These are phyloP conservation scores for Lacerta agilis DNA, from an alignment of 2,797 vertebrate species.

Conservation along the genomic window DNA sequence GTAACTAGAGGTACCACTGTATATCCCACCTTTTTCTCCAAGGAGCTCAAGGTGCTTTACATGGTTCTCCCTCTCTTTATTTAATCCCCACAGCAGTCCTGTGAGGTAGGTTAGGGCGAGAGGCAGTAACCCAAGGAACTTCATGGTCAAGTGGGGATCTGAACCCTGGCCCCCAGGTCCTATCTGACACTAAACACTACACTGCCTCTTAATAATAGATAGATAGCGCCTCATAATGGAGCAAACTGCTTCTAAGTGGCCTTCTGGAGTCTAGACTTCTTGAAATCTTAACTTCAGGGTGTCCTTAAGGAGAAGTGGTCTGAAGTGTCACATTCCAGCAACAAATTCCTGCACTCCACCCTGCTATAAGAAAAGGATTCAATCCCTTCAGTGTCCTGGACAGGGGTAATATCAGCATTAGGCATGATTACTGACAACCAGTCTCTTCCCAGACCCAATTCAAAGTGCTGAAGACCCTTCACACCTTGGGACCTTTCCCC, in stretches of 20 bases:
- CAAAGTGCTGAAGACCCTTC: not conserved
- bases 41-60: too few relatives aligned
- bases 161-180: too few relatives aligned
- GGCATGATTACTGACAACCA: not conserved
- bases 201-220: not conserved
- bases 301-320: not conserved
- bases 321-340: not conserved
- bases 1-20: too few relatives aligned
- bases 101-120: too few relatives aligned
- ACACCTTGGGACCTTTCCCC: not conserved
- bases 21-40: too few relatives aligned
- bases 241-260: not conserved
- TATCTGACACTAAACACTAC: too few relatives aligned
- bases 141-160: not conserved
- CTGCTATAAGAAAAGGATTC: not conserved
- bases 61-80: too few relatives aligned
- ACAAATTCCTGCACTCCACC: not conserved
- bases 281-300: not conserved
- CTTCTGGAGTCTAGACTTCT: not conserved
- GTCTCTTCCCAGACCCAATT: not conserved
- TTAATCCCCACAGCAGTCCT: too few relatives aligned
- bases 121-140: not conserved
- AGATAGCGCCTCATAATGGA: not conserved
- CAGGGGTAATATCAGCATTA: not conserved
- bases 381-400: not conserved